Conservation (phyloP, 2,797 vertebrate genomes). For the Notolepis coatsorum region DNA sequence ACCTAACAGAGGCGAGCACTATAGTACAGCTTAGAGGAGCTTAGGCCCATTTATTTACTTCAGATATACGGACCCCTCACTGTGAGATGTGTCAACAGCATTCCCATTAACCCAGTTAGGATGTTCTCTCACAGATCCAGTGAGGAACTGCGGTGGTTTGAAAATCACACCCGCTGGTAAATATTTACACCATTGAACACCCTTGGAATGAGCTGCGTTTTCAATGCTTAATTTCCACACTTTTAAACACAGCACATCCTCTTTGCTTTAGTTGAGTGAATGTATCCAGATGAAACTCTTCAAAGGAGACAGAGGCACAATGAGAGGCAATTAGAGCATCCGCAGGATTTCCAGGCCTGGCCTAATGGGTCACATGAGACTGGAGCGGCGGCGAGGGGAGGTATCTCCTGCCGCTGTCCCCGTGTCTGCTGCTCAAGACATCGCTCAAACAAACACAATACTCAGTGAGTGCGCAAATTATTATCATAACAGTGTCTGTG, state of each 20-base stretch:
- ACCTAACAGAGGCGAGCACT: constrained; percentile 44
- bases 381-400: constrained; percentile 62
- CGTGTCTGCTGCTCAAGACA: constrained; percentile 65
- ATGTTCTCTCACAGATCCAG: neutral
- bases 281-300: constrained; percentile 54
- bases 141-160: too few species aligned
- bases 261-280: constrained; percentile 26
- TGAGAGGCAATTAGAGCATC: constrained; percentile 71
- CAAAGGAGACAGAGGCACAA: constrained; percentile 53
- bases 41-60: constrained; percentile 19
- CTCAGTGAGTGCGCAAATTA: constrained; percentile 52
- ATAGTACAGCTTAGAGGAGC: constrained; percentile 23
- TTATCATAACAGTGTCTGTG: constrained; percentile 9
- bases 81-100: constrained; percentile 13
- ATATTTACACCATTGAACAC: too few species aligned
- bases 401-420: constrained; percentile 53
- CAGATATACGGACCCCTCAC: constrained; percentile 21
- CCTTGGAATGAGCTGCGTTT: too few species aligned
- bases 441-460: constrained; percentile 49
- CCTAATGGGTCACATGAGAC: constrained; percentile 67
- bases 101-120: constrained; percentile 16
- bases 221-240: constrained; percentile 14
- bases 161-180: too few species aligned
- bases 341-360: constrained; percentile 57
- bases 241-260: constrained; percentile 9